Conservation (phyloP, 2,888 invertebrate genomes). For the Cataglyphis altisquamis region DNA sequence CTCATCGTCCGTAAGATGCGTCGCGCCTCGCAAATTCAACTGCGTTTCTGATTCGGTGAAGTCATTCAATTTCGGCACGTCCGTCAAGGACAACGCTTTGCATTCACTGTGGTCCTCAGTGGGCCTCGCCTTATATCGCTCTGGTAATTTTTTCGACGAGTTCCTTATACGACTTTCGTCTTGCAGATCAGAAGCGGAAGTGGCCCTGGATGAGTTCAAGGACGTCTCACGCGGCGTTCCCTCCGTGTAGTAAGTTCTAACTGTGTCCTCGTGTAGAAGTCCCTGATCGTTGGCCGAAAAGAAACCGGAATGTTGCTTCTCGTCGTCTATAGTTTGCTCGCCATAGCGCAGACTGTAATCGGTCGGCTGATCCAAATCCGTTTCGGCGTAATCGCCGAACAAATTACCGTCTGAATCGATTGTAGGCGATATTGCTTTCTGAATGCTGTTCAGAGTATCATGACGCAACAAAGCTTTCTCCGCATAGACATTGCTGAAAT, state of each 20-base stretch:
- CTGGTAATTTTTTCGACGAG: conserved; percentile 61
- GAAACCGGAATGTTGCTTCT: conserved; percentile 80
- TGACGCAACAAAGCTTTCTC: conserved; percentile 59
- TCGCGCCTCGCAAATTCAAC: conserved; percentile 47
- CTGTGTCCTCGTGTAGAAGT: conserved; percentile 91
- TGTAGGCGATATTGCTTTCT: conserved; percentile 72
- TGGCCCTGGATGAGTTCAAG: conserved; percentile 92
- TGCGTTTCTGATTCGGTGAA: conserved; percentile 33
- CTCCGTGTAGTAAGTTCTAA: conserved; percentile 96
- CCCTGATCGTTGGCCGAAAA: conserved; percentile 77
- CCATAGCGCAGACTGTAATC: conserved; percentile 96
- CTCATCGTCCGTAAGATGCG: conserved; percentile 33
- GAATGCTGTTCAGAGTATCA: conserved; percentile 66
- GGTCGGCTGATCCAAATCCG: conserved; percentile 89
- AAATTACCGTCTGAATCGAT: conserved; percentile 70
- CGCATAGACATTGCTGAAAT: conserved; percentile 56
- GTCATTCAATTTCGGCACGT: conserved; percentile 25
- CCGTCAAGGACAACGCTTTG: conserved; percentile 33
- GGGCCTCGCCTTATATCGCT: conserved; percentile 45
- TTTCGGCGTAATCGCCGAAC: conserved; percentile 82
- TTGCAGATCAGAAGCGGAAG: conserved; percentile 94
- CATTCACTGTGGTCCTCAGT: conserved; percentile 33
- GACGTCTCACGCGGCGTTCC: conserved; percentile 93
- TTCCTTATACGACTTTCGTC: conserved; percentile 81
- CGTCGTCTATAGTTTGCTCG: conserved; percentile 90